A percentile compares a stretch with the other conserved stretches of the same genome.
These are phyloP conservation scores for Champsocephalus gunnari DNA, from an alignment of 2,797 vertebrate genomes.

Conservation along the genomic window DNA sequence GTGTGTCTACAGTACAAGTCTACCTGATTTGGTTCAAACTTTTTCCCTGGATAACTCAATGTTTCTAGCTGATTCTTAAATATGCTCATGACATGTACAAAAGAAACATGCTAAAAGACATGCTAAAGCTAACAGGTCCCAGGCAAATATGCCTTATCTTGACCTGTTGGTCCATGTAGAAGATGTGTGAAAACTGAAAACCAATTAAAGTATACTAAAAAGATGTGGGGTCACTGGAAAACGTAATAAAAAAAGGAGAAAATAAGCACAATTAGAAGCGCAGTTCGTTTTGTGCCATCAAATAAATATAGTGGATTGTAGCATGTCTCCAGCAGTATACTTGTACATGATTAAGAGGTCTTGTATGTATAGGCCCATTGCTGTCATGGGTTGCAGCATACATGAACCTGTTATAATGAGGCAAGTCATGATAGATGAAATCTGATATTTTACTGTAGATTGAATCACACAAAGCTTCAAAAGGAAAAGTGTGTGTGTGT, in stretches of 20 bases:
- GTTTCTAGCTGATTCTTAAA: background rate
- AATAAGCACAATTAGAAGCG: background rate
- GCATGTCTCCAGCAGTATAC: background rate
- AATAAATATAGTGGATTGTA: slow-evolving; percentile 15
- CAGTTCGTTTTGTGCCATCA: background rate
- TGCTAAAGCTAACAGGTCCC: background rate
- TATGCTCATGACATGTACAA: background rate
- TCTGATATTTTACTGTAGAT: slow-evolving; percentile 39
- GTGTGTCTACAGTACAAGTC: background rate
- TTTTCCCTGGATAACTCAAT: background rate
- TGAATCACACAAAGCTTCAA: slow-evolving; percentile 42
- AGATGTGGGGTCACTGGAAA: background rate
- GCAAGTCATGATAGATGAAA: slow-evolving; percentile 32
- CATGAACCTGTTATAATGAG: slow-evolving; percentile 35
- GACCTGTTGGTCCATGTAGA: background rate
- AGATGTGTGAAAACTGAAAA: background rate
- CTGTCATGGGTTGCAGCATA: slow-evolving; percentile 2
- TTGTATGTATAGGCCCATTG: slow-evolving; percentile 23
- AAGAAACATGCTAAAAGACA: no score
- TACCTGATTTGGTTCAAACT: background rate
- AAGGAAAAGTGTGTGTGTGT: slow-evolving; percentile 2
- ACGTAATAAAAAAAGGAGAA: background rate
- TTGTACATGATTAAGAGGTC: background rate
- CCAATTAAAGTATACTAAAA: background rate
- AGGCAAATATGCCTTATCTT: background rate